Evolutionary conservation across 1,140 invertebrate genomes (phyloP), one percentile per base, ranked within the genome.

Genomic region (Bemisia tabaci): DNA sequence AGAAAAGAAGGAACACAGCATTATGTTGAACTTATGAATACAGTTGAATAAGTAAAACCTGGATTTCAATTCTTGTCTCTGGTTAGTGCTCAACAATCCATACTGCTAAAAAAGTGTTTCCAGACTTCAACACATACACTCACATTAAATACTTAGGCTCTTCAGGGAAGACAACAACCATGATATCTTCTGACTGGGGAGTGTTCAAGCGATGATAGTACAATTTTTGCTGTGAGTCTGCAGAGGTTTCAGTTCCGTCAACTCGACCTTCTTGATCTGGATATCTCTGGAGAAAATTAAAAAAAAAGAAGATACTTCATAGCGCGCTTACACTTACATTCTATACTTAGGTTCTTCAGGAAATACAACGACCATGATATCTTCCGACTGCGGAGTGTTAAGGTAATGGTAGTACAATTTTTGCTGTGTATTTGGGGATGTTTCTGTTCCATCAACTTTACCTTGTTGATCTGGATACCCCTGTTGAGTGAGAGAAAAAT

Each of bases 361-460:
- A 78, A 97, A 96, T 77, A 97, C 91, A 17, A 90, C 88, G 60
- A 91, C 89, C 59, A 97, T 75, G 23, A 97, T 80, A 81, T 99
- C 97, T 68, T 95, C 85, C 1, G 84, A 82, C 75, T 97, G 95
- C n/a, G 86, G 79, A 23, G 94, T 96, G 68, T 91, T 89, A 39
- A 99, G 72, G 64, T 80, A 77, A 79, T 99, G 97, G 79, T 95
- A 99, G 77, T 87, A 97, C 9, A 99, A 78, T 75, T 97, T 97
- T 75, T 99, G 95, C 80, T 95, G 85, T 74, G 88, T 81, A 76
- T 90, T 93, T 67, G 85, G 82, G 62, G 87, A 85, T 0, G 92
- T 96, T 78, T 96, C 94, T 0, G 91, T 92, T 1, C 95, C 95
- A 80, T 97, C 93, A 26, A 87, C 80, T 74, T 84, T 87, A 61